Base-by-base conservation (phyloP, 2,113 vertebrate species). In the Nothobranchius furzeri region DNA sequence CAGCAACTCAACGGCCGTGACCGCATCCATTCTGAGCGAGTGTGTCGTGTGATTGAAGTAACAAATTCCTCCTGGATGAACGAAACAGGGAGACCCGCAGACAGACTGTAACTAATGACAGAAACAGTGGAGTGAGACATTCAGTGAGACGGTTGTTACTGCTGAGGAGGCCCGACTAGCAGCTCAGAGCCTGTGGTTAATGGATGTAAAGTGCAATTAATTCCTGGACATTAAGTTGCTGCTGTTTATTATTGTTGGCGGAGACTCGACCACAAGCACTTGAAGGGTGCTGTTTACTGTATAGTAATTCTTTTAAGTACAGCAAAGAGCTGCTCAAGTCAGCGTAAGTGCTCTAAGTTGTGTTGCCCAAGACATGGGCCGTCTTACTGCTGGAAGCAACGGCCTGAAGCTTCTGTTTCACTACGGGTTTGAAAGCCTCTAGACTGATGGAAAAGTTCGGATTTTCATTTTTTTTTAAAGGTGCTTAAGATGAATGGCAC, bases 141-240 rank as follows among this genome's bases (percentile, higher is more conserved):
- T 47, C 42, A 45, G 9, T 25, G 9, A 70, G 74, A 73, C 17
- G 71, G 45, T 40, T 42, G 68, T 74, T 52, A 3, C 53, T 42
- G 52, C 71, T 48, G 13, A 81, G 35, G 2, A 7, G 63, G 35
- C 20, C 59, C 52, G 75, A 72, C 75, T 68, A 58, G 9, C 4
- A 61, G 68, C 49, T 51, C 61, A 42, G 52, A 45, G 77, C 77
- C 70, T 75, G 73, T 43, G 66, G 79, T 78, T 75, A 84, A 85
- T 82, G 80, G 79, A 75, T 20, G 9, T 75, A 75, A 77, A 68
- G 69, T 30, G 73, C 70, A 78, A 80, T 89, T 82, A 82, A 85
- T 89, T 75, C 68, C 14, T 4, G 12, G 67, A 80, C 58, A 68
- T 66, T 70, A 20, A 35, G 12, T 46, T 17, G 84, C 68, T 53